phyloP scores from a whole-genome alignment of 2,888 invertebrate species.

The Drosophila atroscutellata region DNA sequence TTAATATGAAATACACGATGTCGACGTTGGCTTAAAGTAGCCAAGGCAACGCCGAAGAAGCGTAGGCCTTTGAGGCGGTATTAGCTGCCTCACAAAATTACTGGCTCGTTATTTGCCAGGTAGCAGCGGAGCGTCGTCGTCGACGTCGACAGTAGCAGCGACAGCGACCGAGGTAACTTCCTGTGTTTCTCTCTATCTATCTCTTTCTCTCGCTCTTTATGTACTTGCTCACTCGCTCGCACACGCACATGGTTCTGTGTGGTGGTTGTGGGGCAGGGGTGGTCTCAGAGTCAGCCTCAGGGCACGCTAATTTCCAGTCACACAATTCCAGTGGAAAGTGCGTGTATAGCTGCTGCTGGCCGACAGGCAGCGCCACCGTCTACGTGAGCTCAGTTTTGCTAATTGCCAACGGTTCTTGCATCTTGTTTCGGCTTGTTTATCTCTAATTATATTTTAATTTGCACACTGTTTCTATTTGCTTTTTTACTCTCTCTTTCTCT shows the following conservation, averaged over 20 bases:
- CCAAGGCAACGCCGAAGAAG: conserved; percentile 63
- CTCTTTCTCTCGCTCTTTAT: conserved; percentile 4
- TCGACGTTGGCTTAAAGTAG: conserved; percentile 72
- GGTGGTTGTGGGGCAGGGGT: conserved; percentile 38
- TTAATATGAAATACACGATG: conserved; percentile 65
- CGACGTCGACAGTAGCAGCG: conserved; percentile 14
- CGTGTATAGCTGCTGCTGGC: conserved; percentile 61
- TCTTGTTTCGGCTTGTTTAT: conserved; percentile 68
- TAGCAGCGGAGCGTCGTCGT: conserved; percentile 36
- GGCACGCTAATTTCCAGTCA: conserved; percentile 63
- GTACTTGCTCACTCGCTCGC: conserved; percentile 20
- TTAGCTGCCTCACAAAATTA: conserved; percentile 76
- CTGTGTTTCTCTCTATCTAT: conserved; percentile 13
- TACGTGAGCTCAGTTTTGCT: conserved; percentile 27
- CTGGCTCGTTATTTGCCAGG: conserved; percentile 78
- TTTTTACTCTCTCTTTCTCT: conserved; percentile 6
- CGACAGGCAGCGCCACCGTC: conserved; percentile 71
- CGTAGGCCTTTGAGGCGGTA: conserved; percentile 52
- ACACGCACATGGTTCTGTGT: conserved; percentile 35
- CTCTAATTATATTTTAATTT: conserved; percentile 82
- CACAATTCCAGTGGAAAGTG: conserved; percentile 75
- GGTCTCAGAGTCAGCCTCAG: conserved; percentile 33
- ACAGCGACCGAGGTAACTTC: conserved; percentile 21
- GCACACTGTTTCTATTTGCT: conserved; percentile 52
- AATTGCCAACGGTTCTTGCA: conserved; percentile 52